These are phyloP conservation scores for Brachypteracias leptosomus DNA, from an alignment of 2,113 vertebrate genomes.

Conservation along the genomic window DNA sequence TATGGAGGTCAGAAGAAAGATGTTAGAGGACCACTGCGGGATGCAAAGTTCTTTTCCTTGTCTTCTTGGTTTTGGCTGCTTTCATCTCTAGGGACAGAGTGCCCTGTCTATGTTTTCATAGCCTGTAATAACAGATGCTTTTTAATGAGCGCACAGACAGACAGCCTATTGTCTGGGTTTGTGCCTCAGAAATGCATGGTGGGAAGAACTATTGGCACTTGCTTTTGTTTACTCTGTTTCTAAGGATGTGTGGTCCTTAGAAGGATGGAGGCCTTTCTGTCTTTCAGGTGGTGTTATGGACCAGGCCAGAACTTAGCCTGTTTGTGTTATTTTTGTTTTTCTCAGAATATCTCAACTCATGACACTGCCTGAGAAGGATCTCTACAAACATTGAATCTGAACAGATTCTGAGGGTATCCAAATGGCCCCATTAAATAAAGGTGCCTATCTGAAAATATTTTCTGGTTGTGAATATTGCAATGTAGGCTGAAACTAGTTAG, in stretches of 20 bases:
- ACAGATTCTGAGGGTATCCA: background rate
- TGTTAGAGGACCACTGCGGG: background rate
- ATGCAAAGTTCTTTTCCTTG: background rate
- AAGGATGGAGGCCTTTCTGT: background rate
- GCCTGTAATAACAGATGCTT: slow-evolving; percentile 25
- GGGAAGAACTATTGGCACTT: slow-evolving; percentile 36
- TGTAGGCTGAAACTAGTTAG: background rate
- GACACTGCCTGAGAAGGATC: background rate
- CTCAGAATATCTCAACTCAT: background rate
- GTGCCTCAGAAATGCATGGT: background rate
- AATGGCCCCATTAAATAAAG: background rate
- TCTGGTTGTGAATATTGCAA: background rate
- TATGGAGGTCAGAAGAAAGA: background rate
- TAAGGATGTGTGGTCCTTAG: background rate
- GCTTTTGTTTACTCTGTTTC: slow-evolving; percentile 28
- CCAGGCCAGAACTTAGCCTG: background rate
- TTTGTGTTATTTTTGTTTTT: background rate
- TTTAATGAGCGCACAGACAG: background rate
- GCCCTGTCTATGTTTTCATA: slow-evolving; percentile 27
- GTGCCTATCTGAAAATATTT: slow-evolving; percentile 4
- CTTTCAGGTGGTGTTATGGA: slow-evolving; percentile 3
- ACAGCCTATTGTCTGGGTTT: slow-evolving; percentile 33
- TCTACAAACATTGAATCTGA: background rate
- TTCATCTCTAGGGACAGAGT: slow-evolving; percentile 3
- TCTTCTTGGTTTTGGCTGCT: background rate